These are phyloP conservation scores for Drosophila formosana DNA, from an alignment of 2,888 invertebrate genomes.

Conservation along the genomic window DNA sequence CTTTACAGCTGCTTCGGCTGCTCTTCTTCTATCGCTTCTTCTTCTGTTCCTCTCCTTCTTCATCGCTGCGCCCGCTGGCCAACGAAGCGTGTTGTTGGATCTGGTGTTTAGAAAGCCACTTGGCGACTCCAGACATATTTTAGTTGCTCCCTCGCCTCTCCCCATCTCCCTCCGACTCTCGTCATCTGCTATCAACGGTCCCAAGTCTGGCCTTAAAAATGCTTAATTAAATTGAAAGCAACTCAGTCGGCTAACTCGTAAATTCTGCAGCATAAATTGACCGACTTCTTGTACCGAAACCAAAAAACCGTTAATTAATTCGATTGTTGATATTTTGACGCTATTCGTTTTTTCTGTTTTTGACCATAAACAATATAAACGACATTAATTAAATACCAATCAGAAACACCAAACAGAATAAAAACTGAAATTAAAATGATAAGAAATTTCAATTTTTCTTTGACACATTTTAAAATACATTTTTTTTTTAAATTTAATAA, in stretches of 20 bases:
- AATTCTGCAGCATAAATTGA: slow-evolving; percentile 53
- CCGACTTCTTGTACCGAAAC: slow-evolving; percentile 73
- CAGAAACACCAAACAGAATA: not conserved
- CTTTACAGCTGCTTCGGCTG: slow-evolving; percentile 21
- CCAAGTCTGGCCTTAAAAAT: slow-evolving; percentile 38
- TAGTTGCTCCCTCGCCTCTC: slow-evolving; percentile 2
- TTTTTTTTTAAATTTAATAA: not conserved
- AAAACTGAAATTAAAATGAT: not conserved
- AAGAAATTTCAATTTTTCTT: not conserved
- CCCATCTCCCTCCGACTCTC: not conserved
- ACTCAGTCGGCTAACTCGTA: slow-evolving; percentile 21
- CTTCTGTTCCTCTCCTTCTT: slow-evolving; percentile 6
- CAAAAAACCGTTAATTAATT: slow-evolving; percentile 75
- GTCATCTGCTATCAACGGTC: slow-evolving; percentile 24
- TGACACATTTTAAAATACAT: not conserved
- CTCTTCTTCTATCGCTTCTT: slow-evolving; percentile 25
- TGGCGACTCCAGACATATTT: slow-evolving; percentile 52
- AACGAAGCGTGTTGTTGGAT: slow-evolving; percentile 69
- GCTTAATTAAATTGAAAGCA: slow-evolving; percentile 75
- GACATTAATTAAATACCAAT: slow-evolving; percentile 1
- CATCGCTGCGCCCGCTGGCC: slow-evolving; percentile 39
- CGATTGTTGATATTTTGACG: slow-evolving; percentile 48
- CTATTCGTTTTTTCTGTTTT: not conserved
- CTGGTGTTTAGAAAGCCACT: slow-evolving; percentile 75
- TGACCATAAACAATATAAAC: slow-evolving; percentile 6